These are phyloP conservation scores for Orchesella flavescens DNA, from an alignment of 2,888 invertebrate genomes.

Conservation along the genomic window DNA sequence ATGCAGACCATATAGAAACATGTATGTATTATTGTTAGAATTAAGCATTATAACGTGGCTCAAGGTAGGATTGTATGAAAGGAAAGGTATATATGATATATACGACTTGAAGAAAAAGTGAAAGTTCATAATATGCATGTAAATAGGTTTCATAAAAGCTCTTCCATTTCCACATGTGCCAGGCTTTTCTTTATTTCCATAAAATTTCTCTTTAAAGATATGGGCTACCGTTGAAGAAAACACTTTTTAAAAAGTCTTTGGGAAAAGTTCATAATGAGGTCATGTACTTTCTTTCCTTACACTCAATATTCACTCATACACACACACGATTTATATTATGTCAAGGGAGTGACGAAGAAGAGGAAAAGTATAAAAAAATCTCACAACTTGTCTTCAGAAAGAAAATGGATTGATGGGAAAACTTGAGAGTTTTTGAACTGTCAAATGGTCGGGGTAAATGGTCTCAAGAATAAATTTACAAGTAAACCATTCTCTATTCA, in stretches of 20 bases:
- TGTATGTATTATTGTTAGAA: background rate
- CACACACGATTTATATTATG: conserved; percentile 8
- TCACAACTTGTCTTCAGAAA: background rate
- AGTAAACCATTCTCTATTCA: background rate
- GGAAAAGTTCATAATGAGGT: conserved; percentile 22
- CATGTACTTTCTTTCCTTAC: conserved; percentile 2
- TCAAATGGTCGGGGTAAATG: conserved; percentile 13
- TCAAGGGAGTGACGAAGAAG: background rate
- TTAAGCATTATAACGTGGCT: background rate
- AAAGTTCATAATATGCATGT: background rate
- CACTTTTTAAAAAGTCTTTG: background rate
- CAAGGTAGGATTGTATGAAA: background rate
- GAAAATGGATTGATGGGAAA: conserved; percentile 32
- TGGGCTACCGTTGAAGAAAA: too few relatives aligned
- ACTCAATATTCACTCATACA: background rate
- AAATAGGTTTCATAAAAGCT: background rate
- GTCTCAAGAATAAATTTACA: conserved; percentile 4
- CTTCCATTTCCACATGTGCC: too few relatives aligned
- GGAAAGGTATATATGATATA: too few relatives aligned
- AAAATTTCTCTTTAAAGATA: too few relatives aligned
- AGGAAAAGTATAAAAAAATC: background rate
- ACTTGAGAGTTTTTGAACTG: conserved; percentile 31
- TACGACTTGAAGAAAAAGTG: background rate
- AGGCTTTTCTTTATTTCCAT: too few relatives aligned
- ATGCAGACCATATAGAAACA: background rate